These are phyloP conservation scores for Agrotis exclamationis DNA, from an alignment of 2,888 invertebrate genomes.

Conservation along the genomic window DNA sequence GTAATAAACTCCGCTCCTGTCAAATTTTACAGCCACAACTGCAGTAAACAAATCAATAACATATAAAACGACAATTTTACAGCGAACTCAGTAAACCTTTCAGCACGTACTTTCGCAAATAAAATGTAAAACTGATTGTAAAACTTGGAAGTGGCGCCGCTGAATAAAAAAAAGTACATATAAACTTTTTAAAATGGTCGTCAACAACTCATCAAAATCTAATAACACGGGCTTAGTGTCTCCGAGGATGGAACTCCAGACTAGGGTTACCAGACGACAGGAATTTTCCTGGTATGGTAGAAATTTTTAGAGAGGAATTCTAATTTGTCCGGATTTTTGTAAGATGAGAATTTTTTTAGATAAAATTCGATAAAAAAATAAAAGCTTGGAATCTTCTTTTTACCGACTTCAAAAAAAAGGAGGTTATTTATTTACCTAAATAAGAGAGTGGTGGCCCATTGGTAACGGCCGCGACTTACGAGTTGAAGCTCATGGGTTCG, in stretches of 20 bases:
- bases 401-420: no score
- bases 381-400: no score
- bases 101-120: slow-evolving; percentile 39
- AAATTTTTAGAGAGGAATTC: slow-evolving; percentile 2
- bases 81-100: slow-evolving; percentile 31
- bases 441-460: no score
- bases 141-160: slow-evolving; percentile 53
- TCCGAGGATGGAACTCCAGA: slow-evolving; percentile 45
- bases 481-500: no score
- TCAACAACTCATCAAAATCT: slow-evolving; percentile 85
- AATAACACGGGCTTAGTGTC: slow-evolving; percentile 81
- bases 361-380: no score
- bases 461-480: no score
- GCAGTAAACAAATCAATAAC: slow-evolving; percentile 46
- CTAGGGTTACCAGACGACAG: slow-evolving; percentile 39
- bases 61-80: slow-evolving; percentile 34
- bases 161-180: slow-evolving; percentile 63
- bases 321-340: background rate
- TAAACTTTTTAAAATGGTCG: slow-evolving; percentile 74
- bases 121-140: slow-evolving; percentile 65
- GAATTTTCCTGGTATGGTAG: slow-evolving; percentile 4
- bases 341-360: background rate
- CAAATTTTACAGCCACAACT: slow-evolving; percentile 24
- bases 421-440: no score
- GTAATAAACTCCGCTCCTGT: background rate